Conservation (phyloP, 2,888 invertebrate species). For the Patella caerulea region DNA sequence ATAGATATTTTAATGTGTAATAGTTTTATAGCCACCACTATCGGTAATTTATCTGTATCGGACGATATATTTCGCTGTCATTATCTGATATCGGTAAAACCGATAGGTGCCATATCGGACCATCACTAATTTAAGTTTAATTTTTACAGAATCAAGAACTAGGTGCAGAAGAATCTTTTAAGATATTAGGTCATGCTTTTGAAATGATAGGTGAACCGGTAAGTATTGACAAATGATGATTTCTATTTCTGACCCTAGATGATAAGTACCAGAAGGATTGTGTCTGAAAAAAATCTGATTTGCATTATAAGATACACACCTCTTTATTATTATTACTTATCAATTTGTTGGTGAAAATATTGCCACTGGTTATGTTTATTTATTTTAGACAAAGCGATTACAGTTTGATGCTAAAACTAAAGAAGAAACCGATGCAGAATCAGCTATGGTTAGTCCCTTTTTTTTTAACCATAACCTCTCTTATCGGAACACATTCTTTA, state of each 20-base stretch:
- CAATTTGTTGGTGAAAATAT: constrained; percentile 1
- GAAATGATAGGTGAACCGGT: constrained; percentile 88
- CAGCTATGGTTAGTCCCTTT: constrained; percentile 60
- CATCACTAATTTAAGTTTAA: neutral
- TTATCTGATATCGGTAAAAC: too few species aligned
- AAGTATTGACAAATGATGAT: constrained; percentile 38
- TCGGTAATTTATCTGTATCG: too few species aligned
- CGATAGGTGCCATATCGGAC: too few species aligned
- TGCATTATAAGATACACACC: too few species aligned
- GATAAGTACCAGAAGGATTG: too few species aligned
- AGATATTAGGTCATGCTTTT: constrained; percentile 94
- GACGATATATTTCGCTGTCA: too few species aligned
- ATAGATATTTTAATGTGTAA: too few species aligned
- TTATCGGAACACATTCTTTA: too few species aligned
- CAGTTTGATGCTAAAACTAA: constrained; percentile 62
- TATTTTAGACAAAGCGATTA: constrained; percentile 62
- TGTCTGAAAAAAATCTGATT: too few species aligned
- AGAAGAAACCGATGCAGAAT: constrained; percentile 62
- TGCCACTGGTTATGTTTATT: constrained; percentile 1
- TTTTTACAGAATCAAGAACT: constrained; percentile 83
- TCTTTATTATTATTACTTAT: neutral
- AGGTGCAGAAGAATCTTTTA: constrained; percentile 96
- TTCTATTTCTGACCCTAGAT: too few species aligned
- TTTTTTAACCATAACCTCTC: neutral
- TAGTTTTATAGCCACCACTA: too few species aligned